Evolutionary conservation across 1,140 invertebrate genomes (phyloP).

Genomic region (Cotesia chilonis): DNA sequence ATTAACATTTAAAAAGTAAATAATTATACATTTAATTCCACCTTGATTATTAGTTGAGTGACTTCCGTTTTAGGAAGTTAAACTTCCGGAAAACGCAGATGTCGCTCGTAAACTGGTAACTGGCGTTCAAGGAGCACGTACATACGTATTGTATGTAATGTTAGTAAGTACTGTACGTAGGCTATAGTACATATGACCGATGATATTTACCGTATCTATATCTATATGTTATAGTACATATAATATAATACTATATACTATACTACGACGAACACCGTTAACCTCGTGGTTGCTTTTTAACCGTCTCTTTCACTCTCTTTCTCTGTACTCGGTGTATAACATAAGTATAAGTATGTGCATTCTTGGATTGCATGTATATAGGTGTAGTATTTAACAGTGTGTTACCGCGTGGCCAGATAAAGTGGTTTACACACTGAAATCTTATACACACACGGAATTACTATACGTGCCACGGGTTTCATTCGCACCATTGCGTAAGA

Average conservation of each 20-base stretch:
- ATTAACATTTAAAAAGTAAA: too few species aligned
- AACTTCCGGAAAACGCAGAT: conserved; percentile 14
- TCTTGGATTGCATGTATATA: neutral
- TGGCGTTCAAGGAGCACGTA: neutral
- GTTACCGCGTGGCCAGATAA: conserved; percentile 15
- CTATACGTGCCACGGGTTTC: conserved; percentile 8
- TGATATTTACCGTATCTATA: too few species aligned
- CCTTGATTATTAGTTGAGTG: neutral
- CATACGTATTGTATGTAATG: neutral
- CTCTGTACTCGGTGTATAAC: neutral
- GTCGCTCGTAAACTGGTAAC: conserved; percentile 4
- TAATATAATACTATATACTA: neutral
- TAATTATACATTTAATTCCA: too few species aligned
- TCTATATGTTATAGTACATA: too few species aligned
- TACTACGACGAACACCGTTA: too few species aligned
- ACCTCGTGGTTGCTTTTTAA: too few species aligned
- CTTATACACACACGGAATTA: neutral
- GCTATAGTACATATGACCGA: too few species aligned
- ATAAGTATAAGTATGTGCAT: conserved; percentile 1
- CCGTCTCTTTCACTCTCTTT: too few species aligned
- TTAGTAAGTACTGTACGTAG: too few species aligned
- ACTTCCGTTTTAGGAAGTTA: neutral
- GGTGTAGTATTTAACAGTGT: neutral
- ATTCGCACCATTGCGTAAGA: conserved; percentile 10
- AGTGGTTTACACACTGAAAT: conserved; percentile 4